A percentile compares a stretch with the other conserved stretches of the same genome.
Conservation (phyloP, 1,140 invertebrate genomes). For the Camponotus pennsylvanicus region DNA sequence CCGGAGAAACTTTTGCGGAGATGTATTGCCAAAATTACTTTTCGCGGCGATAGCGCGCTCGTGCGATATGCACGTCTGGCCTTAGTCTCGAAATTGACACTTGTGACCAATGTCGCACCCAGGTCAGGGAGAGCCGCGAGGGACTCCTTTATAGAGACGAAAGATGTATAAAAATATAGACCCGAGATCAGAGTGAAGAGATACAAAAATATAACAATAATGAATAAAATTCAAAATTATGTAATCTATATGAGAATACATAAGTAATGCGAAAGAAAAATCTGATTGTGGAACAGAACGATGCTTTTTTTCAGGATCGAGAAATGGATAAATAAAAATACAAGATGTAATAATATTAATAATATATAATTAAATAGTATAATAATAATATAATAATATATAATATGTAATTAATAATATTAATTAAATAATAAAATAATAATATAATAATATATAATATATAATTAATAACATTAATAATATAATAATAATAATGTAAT, state of each 20-base stretch:
- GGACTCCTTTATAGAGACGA: background rate
- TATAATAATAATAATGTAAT: background rate
- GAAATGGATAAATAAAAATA: background rate
- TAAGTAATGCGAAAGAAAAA: background rate
- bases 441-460: too few relatives aligned
- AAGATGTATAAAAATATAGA: background rate
- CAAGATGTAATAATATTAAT: too few relatives aligned
- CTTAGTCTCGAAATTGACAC: conserved; percentile 27
- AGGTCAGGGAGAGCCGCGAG: background rate
- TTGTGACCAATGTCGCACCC: background rate
- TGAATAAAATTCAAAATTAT: background rate
- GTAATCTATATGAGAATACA: background rate
- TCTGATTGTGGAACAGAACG: background rate
- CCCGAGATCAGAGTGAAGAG: background rate
- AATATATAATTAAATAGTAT: too few relatives aligned
- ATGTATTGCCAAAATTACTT: conserved; percentile 47
- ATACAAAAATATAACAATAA: background rate
- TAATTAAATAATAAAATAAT: too few relatives aligned
- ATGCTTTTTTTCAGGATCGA: background rate
- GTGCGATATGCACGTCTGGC: background rate
- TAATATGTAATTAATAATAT: too few relatives aligned
- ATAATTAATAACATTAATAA: too few relatives aligned
- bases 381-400: too few relatives aligned
- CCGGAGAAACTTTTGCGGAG: conserved; percentile 39
- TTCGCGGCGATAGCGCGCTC: conserved; percentile 13